These are phyloP conservation scores for Drosophila paracracens DNA, from an alignment of 2,888 invertebrate genomes.

Conservation along the genomic window DNA sequence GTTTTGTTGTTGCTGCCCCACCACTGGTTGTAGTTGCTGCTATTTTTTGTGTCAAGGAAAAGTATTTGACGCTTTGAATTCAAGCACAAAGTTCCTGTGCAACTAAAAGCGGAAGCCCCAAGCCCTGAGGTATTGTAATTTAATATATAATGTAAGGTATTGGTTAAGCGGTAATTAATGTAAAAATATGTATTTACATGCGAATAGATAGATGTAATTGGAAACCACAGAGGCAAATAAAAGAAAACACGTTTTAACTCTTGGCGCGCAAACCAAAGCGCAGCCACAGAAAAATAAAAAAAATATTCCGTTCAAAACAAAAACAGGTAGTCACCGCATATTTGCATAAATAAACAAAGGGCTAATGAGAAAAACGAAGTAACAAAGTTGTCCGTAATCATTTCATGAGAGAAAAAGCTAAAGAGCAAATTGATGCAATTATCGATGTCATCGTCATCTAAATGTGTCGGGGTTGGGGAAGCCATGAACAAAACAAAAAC, in stretches of 20 bases:
- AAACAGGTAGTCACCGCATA: slow-evolving; percentile 17
- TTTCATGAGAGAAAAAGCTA: slow-evolving; percentile 3
- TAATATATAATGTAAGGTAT: slow-evolving; percentile 30
- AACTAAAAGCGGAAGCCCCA: slow-evolving; percentile 62
- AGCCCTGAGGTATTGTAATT: slow-evolving; percentile 35
- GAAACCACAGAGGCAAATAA: slow-evolving; percentile 14
- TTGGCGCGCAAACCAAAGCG: slow-evolving; percentile 37
- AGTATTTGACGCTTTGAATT: slow-evolving; percentile 31
- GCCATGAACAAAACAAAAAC: slow-evolving; percentile 33
- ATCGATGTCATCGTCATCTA: slow-evolving; percentile 53
- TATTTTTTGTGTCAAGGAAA: slow-evolving; percentile 55
- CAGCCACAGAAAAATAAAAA: slow-evolving; percentile 29
- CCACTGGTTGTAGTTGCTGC: slow-evolving; percentile 27
- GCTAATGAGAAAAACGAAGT: slow-evolving; percentile 6
- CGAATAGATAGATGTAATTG: background rate
- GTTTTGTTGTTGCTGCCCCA: slow-evolving; percentile 44
- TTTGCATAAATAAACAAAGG: slow-evolving; percentile 50
- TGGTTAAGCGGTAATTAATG: slow-evolving; percentile 16
- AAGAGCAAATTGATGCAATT: slow-evolving; percentile 24
- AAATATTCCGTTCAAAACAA: slow-evolving; percentile 24
- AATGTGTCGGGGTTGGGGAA: slow-evolving; percentile 54
- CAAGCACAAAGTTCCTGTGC: slow-evolving; percentile 20
- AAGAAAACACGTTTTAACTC: slow-evolving; percentile 35
- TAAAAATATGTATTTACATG: background rate
- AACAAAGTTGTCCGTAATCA: background rate